Evolutionary conservation across 2,797 vertebrate genomes (phyloP), one percentile per base, ranked within the genome.

Genomic region (Syngnathus rostellatus): DNA sequence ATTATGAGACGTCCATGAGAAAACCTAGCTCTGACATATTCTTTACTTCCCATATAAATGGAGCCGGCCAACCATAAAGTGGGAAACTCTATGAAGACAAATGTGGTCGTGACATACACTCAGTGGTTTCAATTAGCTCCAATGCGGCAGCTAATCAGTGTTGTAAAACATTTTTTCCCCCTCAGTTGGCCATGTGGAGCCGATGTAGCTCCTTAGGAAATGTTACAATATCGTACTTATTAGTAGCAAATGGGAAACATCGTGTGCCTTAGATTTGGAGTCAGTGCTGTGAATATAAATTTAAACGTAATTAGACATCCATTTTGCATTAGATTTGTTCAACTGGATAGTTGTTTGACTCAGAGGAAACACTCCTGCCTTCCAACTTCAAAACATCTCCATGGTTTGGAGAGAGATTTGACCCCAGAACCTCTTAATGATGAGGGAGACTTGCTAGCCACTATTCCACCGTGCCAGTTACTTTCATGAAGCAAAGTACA

Each of bases 81-180:
- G 59, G 64, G 14, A 60, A 40, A 54, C 67, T 66, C 40, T 31
- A 39, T 65, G 76, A 72, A 78, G 72, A 74, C 68, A 76, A 73
- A 70, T 68, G 66, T 60, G 72, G 77, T 68, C 77, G 73, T 73
- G 77, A 81, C 75, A 78, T 62, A 73, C 64, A 66, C 72, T 80
- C 70, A 21, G 25, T 59, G 69, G 74, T 72, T 78, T 77, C 51
- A 81, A 74, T 82, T 70, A 78, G 79, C 73, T 77, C 77, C 81
- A 81, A 83, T 77, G 81, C 67, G 55, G 69, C 41, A 23, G 71
- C 67, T 74, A 77, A 79, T 85, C 74, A 71, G 59, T 38, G 68
- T 37, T 58, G 60, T 68, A 67, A 68, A 66, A 65, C 40, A 14
- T 70, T 58, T 40, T 70, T 60, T 25, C 6, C 5, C 23, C 21